phyloP scores from a whole-genome alignment of 2,113 vertebrate genomes.

The Recurvirostra avosetta region DNA sequence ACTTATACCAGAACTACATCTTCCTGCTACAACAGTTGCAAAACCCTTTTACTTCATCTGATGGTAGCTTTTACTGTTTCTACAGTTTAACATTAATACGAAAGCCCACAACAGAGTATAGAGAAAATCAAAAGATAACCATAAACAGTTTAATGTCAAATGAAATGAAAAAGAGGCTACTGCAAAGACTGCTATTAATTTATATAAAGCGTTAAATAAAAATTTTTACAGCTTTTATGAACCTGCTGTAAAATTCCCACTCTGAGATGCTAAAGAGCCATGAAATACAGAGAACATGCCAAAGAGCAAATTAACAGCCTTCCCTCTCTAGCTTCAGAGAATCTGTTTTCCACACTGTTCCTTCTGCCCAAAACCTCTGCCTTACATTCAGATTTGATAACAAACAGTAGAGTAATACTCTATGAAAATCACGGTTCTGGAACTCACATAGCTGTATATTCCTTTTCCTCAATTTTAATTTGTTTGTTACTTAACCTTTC shows the following conservation, averaged over 20 bases:
- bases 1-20: neutral
- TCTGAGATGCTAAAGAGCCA: neutral
- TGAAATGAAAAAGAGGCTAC: neutral
- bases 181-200: neutral
- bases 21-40: neutral
- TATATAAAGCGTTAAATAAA: neutral
- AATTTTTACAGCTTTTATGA: neutral
- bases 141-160: neutral
- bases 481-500: neutral
- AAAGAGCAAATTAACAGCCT: neutral
- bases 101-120: neutral
- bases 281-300: neutral
- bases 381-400: neutral
- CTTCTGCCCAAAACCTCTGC: neutral
- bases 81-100: neutral
- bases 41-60: neutral
- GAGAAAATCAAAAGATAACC: neutral
- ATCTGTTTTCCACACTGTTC: neutral
- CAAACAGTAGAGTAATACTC: neutral
- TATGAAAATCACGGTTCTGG: neutral
- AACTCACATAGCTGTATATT: neutral
- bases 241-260: neutral
- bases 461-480: neutral
- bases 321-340: neutral
- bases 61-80: neutral